Percentiles rank a stretch among this genome's conserved stretches.
phyloP scores from a whole-genome alignment of 1,140 invertebrate species.

The Vanessa atalanta region DNA sequence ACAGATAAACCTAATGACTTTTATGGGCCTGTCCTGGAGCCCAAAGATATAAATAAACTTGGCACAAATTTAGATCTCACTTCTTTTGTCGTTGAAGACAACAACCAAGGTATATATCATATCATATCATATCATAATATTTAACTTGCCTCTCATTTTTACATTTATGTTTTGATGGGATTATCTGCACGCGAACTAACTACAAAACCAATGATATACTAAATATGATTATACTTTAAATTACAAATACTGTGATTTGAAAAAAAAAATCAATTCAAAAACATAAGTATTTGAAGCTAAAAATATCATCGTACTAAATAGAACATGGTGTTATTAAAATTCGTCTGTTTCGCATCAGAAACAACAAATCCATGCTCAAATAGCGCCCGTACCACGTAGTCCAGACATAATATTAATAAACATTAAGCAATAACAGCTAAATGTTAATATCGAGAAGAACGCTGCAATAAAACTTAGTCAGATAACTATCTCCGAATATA shows the following conservation, averaged over 20 bases:
- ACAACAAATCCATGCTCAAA: constrained; percentile 3
- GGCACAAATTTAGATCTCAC: too few species aligned
- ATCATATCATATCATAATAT: too few species aligned
- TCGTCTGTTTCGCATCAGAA: constrained; percentile 10
- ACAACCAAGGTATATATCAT: too few species aligned
- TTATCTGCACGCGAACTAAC: too few species aligned
- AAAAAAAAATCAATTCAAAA: neutral
- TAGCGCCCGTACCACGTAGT: constrained; percentile 13
- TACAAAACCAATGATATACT: too few species aligned
- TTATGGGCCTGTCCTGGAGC: too few species aligned
- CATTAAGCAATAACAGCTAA: constrained; percentile 39
- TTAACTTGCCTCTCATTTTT: too few species aligned
- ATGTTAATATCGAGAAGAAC: constrained; percentile 26
- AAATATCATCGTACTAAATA: neutral
- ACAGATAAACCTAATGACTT: too few species aligned
- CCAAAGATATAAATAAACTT: too few species aligned
- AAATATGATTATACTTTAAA: too few species aligned
- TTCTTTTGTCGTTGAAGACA: too few species aligned
- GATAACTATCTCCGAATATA: constrained; percentile 46
- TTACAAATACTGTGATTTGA: neutral
- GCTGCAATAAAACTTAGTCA: constrained; percentile 32
- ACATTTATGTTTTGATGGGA: too few species aligned
- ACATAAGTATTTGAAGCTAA: neutral
- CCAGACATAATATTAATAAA: constrained; percentile 53
- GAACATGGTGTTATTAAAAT: neutral